Conservation (phyloP, 2,888 invertebrate species). For the Mesoligia furuncula region DNA sequence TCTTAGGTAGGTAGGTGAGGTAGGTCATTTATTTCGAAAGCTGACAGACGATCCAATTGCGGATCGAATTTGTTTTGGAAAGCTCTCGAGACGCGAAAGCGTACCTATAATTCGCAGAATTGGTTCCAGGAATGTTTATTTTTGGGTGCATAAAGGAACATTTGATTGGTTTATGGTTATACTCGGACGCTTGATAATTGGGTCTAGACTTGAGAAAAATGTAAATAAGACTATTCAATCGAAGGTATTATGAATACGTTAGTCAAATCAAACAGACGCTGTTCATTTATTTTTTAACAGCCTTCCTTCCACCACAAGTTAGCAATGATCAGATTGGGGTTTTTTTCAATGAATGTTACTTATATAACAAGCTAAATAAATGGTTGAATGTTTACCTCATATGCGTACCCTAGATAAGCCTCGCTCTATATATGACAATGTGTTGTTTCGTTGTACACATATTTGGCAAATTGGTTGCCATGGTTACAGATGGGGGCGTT, state of each 20-base stretch:
- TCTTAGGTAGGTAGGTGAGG: background rate
- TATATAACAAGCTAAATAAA: background rate
- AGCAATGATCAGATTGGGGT: background rate
- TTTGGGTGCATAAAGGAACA: slow-evolving; percentile 17
- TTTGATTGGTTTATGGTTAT: background rate
- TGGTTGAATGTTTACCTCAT: background rate
- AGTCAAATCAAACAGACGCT: background rate
- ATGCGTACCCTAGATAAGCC: background rate
- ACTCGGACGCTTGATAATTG: slow-evolving; percentile 2
- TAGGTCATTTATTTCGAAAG: slow-evolving; percentile 39
- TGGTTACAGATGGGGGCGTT: slow-evolving; percentile 21
- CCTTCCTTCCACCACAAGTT: background rate
- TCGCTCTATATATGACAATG: background rate
- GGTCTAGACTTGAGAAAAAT: slow-evolving; percentile 1
- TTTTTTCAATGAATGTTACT: background rate
- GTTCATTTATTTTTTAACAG: background rate
- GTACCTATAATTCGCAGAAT: slow-evolving; percentile 22
- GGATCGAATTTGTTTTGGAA: slow-evolving; percentile 53
- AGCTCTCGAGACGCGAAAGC: slow-evolving; percentile 33
- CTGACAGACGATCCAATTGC: slow-evolving; percentile 50
- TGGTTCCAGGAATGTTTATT: slow-evolving; percentile 23
- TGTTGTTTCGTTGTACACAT: slow-evolving; percentile 10
- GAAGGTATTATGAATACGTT: background rate
- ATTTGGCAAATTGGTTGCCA: slow-evolving; percentile 23
- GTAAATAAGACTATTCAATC: slow-evolving; percentile 3